Conservation (phyloP, 2,797 vertebrate species). For the Schizopygopsis pylzovi region DNA sequence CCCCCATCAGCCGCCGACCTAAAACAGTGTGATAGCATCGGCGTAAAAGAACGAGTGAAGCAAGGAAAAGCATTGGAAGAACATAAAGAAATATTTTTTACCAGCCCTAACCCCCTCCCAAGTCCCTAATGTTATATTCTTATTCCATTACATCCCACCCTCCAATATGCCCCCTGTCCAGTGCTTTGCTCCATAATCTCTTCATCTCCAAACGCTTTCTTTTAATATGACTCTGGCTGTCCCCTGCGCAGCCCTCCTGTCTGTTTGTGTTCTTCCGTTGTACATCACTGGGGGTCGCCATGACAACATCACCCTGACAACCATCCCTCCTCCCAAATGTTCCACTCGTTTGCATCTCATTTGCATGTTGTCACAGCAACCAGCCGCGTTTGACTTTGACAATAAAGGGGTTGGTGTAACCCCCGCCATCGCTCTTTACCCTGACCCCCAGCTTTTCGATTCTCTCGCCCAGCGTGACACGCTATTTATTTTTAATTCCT, state of each 20-base stretch:
- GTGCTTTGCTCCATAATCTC: conserved; percentile 34
- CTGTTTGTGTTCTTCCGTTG: conserved; percentile 59
- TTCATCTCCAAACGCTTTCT: conserved; percentile 42
- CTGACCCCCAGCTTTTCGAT: conserved; percentile 44
- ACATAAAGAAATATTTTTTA: background rate
- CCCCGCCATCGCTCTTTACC: conserved; percentile 26
- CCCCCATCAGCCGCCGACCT: background rate
- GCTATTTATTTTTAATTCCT: conserved; percentile 45
- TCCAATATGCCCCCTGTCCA: conserved; percentile 42
- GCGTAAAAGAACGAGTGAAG: background rate
- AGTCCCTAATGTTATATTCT: conserved; percentile 57
- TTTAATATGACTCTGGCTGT: conserved; percentile 30
- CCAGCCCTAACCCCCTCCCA: background rate
- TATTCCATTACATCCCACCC: conserved; percentile 26
- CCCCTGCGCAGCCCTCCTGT: conserved; percentile 35
- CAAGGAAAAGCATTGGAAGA: background rate
- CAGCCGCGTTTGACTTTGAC: conserved; percentile 78
- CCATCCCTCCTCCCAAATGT: conserved; percentile 69
- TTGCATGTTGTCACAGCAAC: conserved; percentile 81
- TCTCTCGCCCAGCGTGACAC: conserved; percentile 42
- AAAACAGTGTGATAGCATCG: background rate
- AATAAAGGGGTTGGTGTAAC: conserved; percentile 58
- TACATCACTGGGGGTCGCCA: conserved; percentile 73
- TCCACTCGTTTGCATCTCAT: conserved; percentile 80
- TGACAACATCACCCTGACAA: conserved; percentile 77